phyloP scores from a whole-genome alignment of 1,140 invertebrate species.

The Caenorhabditis latens region DNA sequence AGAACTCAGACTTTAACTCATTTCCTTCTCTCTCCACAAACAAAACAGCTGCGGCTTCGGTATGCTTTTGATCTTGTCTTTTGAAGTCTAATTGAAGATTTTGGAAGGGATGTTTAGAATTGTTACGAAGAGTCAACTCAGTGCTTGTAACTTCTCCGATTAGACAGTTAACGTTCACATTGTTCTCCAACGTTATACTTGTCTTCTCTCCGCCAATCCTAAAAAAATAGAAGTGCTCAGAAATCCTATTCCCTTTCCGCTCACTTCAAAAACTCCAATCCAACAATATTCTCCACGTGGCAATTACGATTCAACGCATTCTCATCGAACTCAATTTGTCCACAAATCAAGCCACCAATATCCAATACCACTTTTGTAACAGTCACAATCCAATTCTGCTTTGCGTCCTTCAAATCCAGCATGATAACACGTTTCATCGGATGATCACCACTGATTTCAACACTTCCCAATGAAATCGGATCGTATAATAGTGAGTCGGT shows the following conservation, averaged over 20 bases:
- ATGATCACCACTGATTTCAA: neutral
- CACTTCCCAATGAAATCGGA: slow-evolving; percentile 2
- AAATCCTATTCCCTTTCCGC: neutral
- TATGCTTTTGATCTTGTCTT: slow-evolving; percentile 37
- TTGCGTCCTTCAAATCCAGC: neutral
- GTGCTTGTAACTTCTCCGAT: slow-evolving; percentile 57
- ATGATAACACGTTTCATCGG: slow-evolving; percentile 22
- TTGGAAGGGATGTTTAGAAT: neutral
- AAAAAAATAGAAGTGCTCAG: neutral
- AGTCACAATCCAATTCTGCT: slow-evolving; percentile 11
- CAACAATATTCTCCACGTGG: slow-evolving; percentile 35
- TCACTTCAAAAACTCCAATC: slow-evolving; percentile 26
- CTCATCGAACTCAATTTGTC: slow-evolving; percentile 43
- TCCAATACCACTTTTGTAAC: slow-evolving; percentile 1
- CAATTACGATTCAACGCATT: slow-evolving; percentile 43
- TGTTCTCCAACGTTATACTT: neutral
- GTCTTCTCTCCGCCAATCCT: slow-evolving; percentile 1
- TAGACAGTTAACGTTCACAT: slow-evolving; percentile 33
- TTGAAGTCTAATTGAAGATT: slow-evolving; percentile 56
- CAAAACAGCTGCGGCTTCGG: slow-evolving; percentile 52
- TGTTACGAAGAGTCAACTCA: slow-evolving; percentile 23
- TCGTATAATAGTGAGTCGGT: neutral
- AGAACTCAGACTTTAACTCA: slow-evolving; percentile 55
- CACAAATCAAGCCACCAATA: neutral
- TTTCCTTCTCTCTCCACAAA: slow-evolving; percentile 56